These are phyloP conservation scores for Palloptera scutellata DNA, from an alignment of 2,888 invertebrate species.

Conservation along the genomic window DNA sequence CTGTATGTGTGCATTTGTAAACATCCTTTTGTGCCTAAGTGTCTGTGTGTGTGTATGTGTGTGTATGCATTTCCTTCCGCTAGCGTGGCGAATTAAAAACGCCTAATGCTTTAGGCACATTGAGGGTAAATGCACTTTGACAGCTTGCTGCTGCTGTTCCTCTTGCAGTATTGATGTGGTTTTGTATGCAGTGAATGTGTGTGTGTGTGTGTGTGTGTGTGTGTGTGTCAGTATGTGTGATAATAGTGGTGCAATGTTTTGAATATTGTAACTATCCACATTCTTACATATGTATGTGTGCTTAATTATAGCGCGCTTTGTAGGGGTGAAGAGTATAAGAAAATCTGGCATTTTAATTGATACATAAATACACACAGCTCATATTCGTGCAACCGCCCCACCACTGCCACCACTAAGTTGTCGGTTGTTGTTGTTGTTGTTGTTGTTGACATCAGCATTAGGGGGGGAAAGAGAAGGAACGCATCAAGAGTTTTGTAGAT, in stretches of 20 bases:
- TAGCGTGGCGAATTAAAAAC: conserved; percentile 7
- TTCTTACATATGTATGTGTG: background rate
- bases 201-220: conserved; percentile 2
- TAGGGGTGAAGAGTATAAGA: background rate
- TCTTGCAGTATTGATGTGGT: conserved; percentile 2
- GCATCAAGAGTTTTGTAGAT: conserved; percentile 1
- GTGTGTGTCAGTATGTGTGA: background rate
- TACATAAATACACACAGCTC: background rate
- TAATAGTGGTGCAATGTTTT: background rate
- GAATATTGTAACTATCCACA: background rate
- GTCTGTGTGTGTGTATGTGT: background rate
- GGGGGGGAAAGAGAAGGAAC: background rate
- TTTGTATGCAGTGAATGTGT: background rate
- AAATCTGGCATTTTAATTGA: conserved; percentile 15
- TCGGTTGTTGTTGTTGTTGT: background rate
- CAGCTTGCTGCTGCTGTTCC: conserved; percentile 6
- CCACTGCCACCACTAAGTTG: background rate
- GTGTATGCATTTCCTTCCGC: conserved; percentile 10
- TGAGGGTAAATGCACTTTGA: conserved; percentile 13
- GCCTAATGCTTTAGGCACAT: background rate
- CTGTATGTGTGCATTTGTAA: background rate
- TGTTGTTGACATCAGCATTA: background rate
- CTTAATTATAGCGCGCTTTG: background rate
- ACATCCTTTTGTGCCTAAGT: conserved; percentile 2
- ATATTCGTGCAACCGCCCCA: background rate